Evolutionary conservation across 2,113 vertebrate genomes (phyloP).

Genomic region (Lampris megalopsis): DNA sequence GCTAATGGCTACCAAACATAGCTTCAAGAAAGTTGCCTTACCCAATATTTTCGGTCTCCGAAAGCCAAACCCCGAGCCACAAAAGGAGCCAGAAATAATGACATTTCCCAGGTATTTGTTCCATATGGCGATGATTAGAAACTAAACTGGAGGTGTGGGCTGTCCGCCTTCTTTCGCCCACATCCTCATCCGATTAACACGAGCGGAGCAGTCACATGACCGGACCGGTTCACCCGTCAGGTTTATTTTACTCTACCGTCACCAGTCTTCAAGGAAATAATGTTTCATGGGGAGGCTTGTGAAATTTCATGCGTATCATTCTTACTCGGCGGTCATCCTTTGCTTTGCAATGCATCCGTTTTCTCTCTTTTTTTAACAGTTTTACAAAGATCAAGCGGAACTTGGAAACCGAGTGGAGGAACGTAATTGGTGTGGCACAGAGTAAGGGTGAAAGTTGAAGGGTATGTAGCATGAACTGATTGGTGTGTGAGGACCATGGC

Average conservation of each 20-base stretch:
- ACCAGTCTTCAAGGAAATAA: too few relatives aligned
- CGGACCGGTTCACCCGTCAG: too few relatives aligned
- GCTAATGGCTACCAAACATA: neutral
- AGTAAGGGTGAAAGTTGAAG: conserved; percentile 63
- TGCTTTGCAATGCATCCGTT: too few relatives aligned
- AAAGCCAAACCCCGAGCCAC: conserved; percentile 39
- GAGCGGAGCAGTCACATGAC: too few relatives aligned
- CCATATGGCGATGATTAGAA: conserved; percentile 64
- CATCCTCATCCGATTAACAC: neutral
- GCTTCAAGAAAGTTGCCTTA: conserved; percentile 48
- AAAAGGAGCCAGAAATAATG: conserved; percentile 45
- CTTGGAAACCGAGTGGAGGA: conserved; percentile 10
- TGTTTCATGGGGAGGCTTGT: too few relatives aligned
- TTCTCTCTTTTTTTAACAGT: too few relatives aligned
- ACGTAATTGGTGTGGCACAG: conserved; percentile 17
- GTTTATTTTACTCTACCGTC: too few relatives aligned
- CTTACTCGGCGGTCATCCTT: too few relatives aligned
- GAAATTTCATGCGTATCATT: too few relatives aligned
- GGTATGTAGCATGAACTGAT: conserved; percentile 27
- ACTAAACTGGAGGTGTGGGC: neutral
- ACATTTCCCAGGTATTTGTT: conserved; percentile 41
- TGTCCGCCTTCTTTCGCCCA: conserved; percentile 1
- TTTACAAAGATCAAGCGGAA: conserved; percentile 20
- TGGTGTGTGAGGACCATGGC: conserved; percentile 68
- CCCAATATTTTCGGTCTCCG: conserved; percentile 51